Evolutionary conservation across 2,113 vertebrate species (phyloP), one percentile per base, ranked within the genome.

Genomic region (Zootoca vivipara): DNA sequence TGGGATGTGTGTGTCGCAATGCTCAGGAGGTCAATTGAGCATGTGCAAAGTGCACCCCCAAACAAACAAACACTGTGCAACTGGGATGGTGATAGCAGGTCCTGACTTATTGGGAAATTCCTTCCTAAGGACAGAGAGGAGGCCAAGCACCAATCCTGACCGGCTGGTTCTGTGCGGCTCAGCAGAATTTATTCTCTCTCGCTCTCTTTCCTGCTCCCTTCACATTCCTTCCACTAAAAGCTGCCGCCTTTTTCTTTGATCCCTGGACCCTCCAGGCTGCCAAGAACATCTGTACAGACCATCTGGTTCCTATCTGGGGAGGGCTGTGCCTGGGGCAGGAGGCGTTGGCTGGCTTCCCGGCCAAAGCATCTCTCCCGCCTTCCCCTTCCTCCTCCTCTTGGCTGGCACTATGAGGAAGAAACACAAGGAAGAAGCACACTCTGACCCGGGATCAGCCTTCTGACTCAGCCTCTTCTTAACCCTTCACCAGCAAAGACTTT

Each of bases 261-360:
- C 58, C 1, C 56, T 22, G 9, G 70, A 3, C 52, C 72, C 5
- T 35, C 16, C 18, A 1, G 1, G 70, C 82, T 70, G 40, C 38
- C 40, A 70, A 33, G 40, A 46, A 72, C 65, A 72, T 70, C 64
- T 73, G 46, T 24, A 20, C 7, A 1, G 35, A 7, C 72, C 73
- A 78, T 86, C 85, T 86, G 75, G 85, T 78, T 78, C 73, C 62
- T 69, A 46, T 52, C 84, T 26, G 56, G 58, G 28, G 85, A 78
- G 4, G 40, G 33, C 15, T 28, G 70, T 4, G 33, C 83, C 33
- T 62, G 16, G 3, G 62, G 62, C 35, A 8, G 3, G 38, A 78
- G 75, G 10, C 3, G 10, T 28, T 56, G 30, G 85, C 75, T 3
- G 22, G 13, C 8, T 7, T 40, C 56, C 40, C 22, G 13, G 40